Base-by-base conservation (phyloP, 2,113 vertebrate genomes). In the Pungitius pungitius region DNA sequence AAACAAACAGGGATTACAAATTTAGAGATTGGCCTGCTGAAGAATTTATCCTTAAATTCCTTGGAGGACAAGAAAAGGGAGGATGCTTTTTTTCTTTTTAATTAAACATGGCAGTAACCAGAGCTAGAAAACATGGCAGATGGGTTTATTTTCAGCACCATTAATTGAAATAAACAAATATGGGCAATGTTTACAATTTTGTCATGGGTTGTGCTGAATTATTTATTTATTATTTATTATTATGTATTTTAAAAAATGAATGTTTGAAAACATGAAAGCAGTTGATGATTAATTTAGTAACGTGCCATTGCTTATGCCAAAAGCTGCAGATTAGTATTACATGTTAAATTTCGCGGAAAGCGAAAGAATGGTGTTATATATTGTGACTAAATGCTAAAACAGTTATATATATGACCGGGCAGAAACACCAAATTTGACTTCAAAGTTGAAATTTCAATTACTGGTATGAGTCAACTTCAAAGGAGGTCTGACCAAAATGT, bases 131-230 rank as follows among this genome's bases (percentile, higher is more conserved):
- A 71, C 20, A 57, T 37, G 42, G 26, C 73, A 72, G 68, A 77
- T 73, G 57, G 33, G 30, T 61, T 56, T 81, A 9, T 18, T 18
- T 39, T 33, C 37, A 22, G 65, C 8, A 55, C 33, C 40, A 59
- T 78, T 47, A 69, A 75, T 77, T 55, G 51, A 74, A 69, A 69
- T 78, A 72, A 75, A 83, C 47, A 81, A 78, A 87, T 75, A 72
- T 62, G 62, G 30, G 51, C 18, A 24, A 13, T 64, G 73, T 72
- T 77, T 77, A 74, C 35, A 63, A 45, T 76, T 57, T 26, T 24
- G 45, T 52, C 30, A 66, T 52, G 22, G 35, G 56, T 75, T 12
- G 51, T 6, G 26, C 1, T 68, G 51, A 67, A 77, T 70, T 39
- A 69, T n/a, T 39, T 43, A 14, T 40, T 10, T 24, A 35, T 64